Conservation (phyloP, 2,888 invertebrate species). For the Liopterus haemorrhoidalis region DNA sequence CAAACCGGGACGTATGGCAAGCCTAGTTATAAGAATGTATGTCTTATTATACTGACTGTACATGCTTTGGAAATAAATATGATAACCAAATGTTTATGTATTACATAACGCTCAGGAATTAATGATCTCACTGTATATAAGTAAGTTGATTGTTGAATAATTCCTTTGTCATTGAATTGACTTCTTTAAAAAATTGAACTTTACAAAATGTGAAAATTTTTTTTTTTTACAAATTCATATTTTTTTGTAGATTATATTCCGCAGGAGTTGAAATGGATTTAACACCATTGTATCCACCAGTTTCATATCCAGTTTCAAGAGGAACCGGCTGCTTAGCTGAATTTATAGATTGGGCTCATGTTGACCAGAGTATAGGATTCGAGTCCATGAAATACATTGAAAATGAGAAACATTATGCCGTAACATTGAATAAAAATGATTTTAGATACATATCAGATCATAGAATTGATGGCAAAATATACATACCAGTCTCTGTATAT, state of each 20-base stretch:
- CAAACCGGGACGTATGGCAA: no score
- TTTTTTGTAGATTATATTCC: slow-evolving; percentile 62
- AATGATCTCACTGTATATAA: no score
- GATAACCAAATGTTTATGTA: no score
- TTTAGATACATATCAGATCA: slow-evolving; percentile 41
- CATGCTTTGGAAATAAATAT: no score
- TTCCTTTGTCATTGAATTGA: no score
- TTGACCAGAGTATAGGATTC: slow-evolving; percentile 50
- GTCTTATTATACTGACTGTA: no score
- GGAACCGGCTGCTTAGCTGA: slow-evolving; percentile 81
- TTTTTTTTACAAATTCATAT: no score
- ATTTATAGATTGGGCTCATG: slow-evolving; percentile 83
- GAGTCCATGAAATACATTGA: slow-evolving; percentile 39
- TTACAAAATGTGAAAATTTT: no score
- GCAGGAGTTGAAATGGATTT: slow-evolving; percentile 73
- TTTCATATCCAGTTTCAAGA: slow-evolving; percentile 77
- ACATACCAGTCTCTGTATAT: slow-evolving; percentile 39
- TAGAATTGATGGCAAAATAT: slow-evolving; percentile 39
- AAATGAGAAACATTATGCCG: slow-evolving; percentile 42
- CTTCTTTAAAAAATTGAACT: no score
- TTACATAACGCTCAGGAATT: no score
- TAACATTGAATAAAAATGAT: slow-evolving; percentile 48
- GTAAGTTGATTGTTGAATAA: no score
- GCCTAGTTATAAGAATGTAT: no score
- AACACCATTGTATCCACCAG: slow-evolving; percentile 67